Percentiles rank a stretch among this genome's conserved stretches.
Evolutionary conservation across 30 jellyfish, hydroid and myxozoan species (phyloP).

Genomic region (Aurelia sp.): DNA sequence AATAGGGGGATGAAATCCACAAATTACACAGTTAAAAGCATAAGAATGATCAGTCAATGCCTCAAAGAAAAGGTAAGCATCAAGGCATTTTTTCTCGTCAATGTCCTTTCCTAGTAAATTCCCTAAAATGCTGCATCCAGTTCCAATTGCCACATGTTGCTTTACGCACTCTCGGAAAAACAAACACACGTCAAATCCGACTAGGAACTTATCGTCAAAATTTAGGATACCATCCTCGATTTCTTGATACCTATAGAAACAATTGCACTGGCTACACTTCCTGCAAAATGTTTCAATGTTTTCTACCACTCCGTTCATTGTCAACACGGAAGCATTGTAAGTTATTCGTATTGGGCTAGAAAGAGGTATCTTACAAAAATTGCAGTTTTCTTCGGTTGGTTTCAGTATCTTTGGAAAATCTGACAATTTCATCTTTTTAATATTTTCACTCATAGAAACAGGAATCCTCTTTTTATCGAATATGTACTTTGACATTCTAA

Average conservation of each 20-base stretch:
- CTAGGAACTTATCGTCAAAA: conserved; percentile 51
- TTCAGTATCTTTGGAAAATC: background rate
- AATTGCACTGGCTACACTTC: conserved; percentile 47
- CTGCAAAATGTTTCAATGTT: conserved; percentile 30
- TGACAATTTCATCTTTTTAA: background rate
- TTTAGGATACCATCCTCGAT: conserved; percentile 55
- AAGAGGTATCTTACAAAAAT: conserved; percentile 2
- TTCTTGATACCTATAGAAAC: conserved; percentile 71
- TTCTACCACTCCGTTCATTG: conserved; percentile 19
- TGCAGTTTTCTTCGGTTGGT: conserved; percentile 31
- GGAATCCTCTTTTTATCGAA: conserved; percentile 12
- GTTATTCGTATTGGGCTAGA: conserved; percentile 13
- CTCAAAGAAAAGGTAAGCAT: conserved; percentile 46
- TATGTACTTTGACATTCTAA: conserved; percentile 28
- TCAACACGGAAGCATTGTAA: conserved; percentile 5
- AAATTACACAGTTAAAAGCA: conserved; percentile 23
- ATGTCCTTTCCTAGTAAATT: too few relatives aligned
- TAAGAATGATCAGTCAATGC: conserved; percentile 15
- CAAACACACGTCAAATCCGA: conserved; percentile 48
- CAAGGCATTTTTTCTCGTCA: too few relatives aligned
- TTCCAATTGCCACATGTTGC: conserved; percentile 45
- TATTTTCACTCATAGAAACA: background rate
- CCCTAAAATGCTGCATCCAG: background rate
- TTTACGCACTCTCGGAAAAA: conserved; percentile 15
- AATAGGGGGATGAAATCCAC: conserved; percentile 44